These are phyloP conservation scores for Digitonthophagus gazella DNA, from an alignment of 2,888 invertebrate species.

Conservation along the genomic window DNA sequence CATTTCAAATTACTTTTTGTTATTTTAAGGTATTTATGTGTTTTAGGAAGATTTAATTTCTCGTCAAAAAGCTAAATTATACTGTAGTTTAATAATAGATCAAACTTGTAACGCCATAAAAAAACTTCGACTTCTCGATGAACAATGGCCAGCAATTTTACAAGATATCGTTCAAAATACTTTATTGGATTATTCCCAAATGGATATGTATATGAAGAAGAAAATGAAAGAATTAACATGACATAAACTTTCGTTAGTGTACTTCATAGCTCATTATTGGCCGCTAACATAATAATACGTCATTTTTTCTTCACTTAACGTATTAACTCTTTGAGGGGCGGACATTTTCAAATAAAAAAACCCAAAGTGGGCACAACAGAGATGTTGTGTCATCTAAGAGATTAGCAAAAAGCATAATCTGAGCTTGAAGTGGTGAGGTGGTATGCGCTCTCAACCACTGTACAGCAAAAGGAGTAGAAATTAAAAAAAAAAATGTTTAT, in stretches of 20 bases:
- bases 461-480: too few species aligned
- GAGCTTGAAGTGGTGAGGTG: too few species aligned
- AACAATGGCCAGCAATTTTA: conserved; percentile 75
- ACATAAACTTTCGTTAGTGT: not conserved
- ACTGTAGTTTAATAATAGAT: conserved; percentile 68
- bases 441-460: too few species aligned
- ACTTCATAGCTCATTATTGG: too few species aligned
- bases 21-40: conserved; percentile 4
- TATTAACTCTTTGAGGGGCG: too few species aligned
- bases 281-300: too few species aligned
- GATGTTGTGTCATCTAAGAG: too few species aligned
- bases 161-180: conserved; percentile 76
- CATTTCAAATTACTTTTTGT: not conserved
- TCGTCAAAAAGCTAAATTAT: conserved; percentile 72
- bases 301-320: too few species aligned
- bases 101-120: conserved; percentile 74
- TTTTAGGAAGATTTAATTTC: conserved; percentile 69
- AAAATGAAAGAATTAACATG: conserved; percentile 56
- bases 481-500: too few species aligned
- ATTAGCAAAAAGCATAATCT: too few species aligned
- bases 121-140: conserved; percentile 71
- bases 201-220: conserved; percentile 75
- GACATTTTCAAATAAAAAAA: too few species aligned
- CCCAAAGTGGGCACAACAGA: too few species aligned
- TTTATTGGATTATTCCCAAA: conserved; percentile 74